Conservation (phyloP, 2,888 invertebrate species). For the Perizoma affinitatum region DNA sequence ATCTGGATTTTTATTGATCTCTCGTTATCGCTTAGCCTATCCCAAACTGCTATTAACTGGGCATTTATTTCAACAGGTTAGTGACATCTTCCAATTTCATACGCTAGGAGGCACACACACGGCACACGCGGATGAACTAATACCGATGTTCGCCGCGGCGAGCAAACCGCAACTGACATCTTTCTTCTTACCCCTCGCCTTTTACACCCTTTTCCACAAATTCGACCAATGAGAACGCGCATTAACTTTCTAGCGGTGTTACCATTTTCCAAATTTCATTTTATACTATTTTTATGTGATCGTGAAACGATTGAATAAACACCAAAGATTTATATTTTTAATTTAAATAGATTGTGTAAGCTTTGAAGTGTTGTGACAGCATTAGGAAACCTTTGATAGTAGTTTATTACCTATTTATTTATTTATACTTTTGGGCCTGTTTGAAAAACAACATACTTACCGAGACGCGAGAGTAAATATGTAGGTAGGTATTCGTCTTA, state of each 20-base stretch:
- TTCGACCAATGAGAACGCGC: constrained; percentile 47
- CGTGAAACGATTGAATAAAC: constrained; percentile 59
- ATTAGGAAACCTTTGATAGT: constrained; percentile 27
- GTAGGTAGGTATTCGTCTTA: no score
- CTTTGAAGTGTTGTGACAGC: constrained; percentile 57
- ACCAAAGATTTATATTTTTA: constrained; percentile 51
- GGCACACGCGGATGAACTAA: constrained; percentile 73
- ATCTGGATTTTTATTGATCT: no score
- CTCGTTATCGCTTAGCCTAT: no score
- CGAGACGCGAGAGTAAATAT: no score
- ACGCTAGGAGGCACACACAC: constrained; percentile 85
- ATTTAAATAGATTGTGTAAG: constrained; percentile 43
- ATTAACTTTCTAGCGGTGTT: constrained; percentile 32
- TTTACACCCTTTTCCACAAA: constrained; percentile 52
- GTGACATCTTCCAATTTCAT: constrained; percentile 89
- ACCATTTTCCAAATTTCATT: constrained; percentile 37
- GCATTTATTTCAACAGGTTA: constrained; percentile 77
- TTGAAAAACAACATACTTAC: neutral
- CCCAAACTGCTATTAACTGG: neutral
- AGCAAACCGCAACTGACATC: constrained; percentile 42
- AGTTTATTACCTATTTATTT: constrained; percentile 6
- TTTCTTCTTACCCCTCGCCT: constrained; percentile 45
- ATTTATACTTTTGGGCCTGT: neutral
- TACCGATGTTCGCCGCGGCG: constrained; percentile 67
- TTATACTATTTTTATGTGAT: constrained; percentile 46